phyloP scores from a whole-genome alignment of 1,140 invertebrate species.

The Drosophila busckii region DNA sequence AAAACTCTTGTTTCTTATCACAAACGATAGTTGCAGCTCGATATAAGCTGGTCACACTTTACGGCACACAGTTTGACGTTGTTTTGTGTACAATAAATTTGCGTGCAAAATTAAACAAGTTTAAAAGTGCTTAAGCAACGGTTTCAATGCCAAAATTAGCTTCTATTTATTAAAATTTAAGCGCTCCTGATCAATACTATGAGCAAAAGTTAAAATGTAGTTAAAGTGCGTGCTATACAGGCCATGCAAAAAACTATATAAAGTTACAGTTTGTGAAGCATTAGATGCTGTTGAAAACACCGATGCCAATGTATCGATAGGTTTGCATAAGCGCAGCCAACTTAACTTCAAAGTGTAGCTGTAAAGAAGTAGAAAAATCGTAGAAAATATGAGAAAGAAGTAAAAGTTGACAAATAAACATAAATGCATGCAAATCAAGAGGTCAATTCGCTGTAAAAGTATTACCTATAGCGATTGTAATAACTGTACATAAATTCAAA shows the following conservation, averaged over 20 bases:
- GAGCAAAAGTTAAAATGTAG: too few species aligned
- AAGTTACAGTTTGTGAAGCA: slow-evolving; percentile 3
- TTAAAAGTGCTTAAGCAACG: too few species aligned
- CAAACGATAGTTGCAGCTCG: too few species aligned
- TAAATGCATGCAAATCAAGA: slow-evolving; percentile 16
- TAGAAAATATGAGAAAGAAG: slow-evolving; percentile 36
- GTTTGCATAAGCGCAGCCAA: slow-evolving; percentile 39
- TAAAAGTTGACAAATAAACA: slow-evolving; percentile 40
- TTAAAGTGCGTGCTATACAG: too few species aligned
- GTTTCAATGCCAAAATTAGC: too few species aligned
- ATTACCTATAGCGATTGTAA: neutral
- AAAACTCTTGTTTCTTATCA: neutral
- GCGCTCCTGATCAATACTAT: too few species aligned
- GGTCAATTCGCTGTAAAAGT: neutral
- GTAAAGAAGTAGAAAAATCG: slow-evolving; percentile 41
- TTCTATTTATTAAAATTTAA: too few species aligned
- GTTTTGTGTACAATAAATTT: too few species aligned
- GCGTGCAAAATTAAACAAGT: too few species aligned
- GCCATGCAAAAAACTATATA: too few species aligned
- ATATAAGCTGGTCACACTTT: too few species aligned
- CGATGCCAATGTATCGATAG: slow-evolving; percentile 31
- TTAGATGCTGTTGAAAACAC: slow-evolving; percentile 12
- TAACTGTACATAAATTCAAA: slow-evolving; percentile 3
- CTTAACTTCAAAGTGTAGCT: slow-evolving; percentile 37
- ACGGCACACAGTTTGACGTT: too few species aligned